Percentiles rank a stretch among this genome's conserved stretches.
Conservation (phyloP, 2,113 vertebrate species). For the Mionectes macconnelli region DNA sequence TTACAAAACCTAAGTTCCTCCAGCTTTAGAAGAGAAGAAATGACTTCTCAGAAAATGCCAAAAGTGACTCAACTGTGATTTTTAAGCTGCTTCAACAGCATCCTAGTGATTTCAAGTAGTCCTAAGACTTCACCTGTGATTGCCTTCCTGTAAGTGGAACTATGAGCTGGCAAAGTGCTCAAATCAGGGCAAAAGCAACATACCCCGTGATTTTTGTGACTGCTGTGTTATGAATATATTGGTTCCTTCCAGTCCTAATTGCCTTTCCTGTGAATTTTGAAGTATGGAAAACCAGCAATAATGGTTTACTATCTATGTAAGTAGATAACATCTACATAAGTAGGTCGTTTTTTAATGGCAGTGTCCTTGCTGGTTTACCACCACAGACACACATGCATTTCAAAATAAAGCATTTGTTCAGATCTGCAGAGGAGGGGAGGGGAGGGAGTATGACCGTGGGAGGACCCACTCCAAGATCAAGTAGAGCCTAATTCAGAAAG, state of each 20-base stretch:
- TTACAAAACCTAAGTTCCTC: background rate
- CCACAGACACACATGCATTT: background rate
- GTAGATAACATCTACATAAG: background rate
- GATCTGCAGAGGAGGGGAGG: background rate
- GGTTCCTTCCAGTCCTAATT: background rate
- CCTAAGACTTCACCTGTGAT: background rate
- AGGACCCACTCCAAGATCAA: constrained; percentile 29
- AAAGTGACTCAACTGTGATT: background rate
- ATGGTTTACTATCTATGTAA: background rate
- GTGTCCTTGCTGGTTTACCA: background rate
- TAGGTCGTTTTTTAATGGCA: background rate
- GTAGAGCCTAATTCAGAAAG: constrained; percentile 46
- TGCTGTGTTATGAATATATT: background rate
- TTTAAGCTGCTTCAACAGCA: background rate
- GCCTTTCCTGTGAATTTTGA: background rate
- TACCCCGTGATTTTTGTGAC: background rate
- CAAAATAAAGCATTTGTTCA: background rate
- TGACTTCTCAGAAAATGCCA: background rate
- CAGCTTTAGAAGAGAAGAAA: background rate
- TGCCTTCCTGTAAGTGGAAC: background rate
- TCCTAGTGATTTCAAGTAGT: background rate
- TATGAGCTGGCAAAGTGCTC: background rate
- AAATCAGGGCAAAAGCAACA: background rate
- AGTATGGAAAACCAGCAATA: background rate
- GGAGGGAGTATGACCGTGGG: background rate